Percentiles rank a stretch among this genome's conserved stretches.
phyloP scores from a whole-genome alignment of 2,797 vertebrate species.

The Sorex maritimensis region DNA sequence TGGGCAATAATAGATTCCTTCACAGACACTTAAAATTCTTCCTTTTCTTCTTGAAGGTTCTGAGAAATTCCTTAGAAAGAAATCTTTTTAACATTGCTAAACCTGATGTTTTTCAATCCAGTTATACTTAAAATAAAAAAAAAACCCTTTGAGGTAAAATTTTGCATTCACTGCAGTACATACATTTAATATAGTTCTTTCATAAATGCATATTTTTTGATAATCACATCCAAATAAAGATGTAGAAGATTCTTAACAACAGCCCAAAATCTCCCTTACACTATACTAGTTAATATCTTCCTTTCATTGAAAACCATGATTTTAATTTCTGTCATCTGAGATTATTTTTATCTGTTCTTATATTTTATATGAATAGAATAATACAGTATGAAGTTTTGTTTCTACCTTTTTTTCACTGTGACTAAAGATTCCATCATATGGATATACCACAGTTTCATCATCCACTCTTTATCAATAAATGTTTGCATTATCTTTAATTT shows the following conservation, averaged over 20 bases:
- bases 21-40: background rate
- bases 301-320: background rate
- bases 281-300: background rate
- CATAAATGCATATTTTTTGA: background rate
- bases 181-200: slow-evolving; percentile 48
- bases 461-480: background rate
- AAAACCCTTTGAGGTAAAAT: slow-evolving; percentile 7
- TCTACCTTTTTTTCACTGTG: slow-evolving; percentile 15
- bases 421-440: background rate
- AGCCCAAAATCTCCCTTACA: background rate
- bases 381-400: background rate
- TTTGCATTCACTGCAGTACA: background rate
- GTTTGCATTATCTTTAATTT: slow-evolving; percentile 2
- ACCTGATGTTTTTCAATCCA: slow-evolving; percentile 24
- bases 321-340: slow-evolving; percentile 38
- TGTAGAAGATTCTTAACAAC: background rate
- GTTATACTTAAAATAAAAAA: background rate
- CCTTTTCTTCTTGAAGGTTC: slow-evolving; percentile 23
- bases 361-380: background rate
- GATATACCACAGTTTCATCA: background rate
- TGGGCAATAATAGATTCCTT: background rate
- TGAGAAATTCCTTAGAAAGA: slow-evolving; percentile 10
- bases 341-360: background rate
- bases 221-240: slow-evolving; percentile 6
- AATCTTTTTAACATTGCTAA: slow-evolving; percentile 35